These are phyloP conservation scores for Drosophila busckii DNA, from an alignment of 1,140 invertebrate genomes.

Conservation along the genomic window DNA sequence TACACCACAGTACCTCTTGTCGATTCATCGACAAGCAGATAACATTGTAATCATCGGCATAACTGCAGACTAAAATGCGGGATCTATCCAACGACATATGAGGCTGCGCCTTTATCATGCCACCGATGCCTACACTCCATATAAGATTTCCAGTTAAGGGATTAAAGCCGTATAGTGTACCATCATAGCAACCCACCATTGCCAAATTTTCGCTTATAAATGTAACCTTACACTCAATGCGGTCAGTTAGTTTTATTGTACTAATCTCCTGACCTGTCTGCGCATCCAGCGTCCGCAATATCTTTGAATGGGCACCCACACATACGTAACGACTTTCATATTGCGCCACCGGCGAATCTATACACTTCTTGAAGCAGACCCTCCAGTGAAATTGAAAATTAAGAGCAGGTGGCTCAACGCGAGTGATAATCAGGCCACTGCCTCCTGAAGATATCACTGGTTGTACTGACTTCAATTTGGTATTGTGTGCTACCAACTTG, in stretches of 20 bases:
- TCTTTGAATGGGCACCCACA: conserved; percentile 68
- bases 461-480: conserved; percentile 35
- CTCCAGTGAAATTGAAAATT: conserved; percentile 72
- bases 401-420: conserved; percentile 32
- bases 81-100: conserved; percentile 34
- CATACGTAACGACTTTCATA: conserved; percentile 48
- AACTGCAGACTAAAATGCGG: conserved; percentile 62
- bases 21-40: conserved; percentile 53
- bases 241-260: conserved; percentile 77
- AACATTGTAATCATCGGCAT: conserved; percentile 65
- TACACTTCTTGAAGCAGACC: conserved; percentile 80
- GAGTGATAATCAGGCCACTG: conserved; percentile 36
- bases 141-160: conserved; percentile 70
- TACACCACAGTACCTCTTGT: conserved; percentile 50
- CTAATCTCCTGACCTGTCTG: conserved; percentile 65
- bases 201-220: conserved; percentile 41
- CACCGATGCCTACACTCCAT: conserved; percentile 80
- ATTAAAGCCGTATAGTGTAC: conserved; percentile 80
- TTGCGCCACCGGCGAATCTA: conserved; percentile 80
- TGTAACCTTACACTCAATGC: conserved; percentile 81
- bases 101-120: conserved; percentile 80
- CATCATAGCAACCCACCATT: conserved; percentile 81
- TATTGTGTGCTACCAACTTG: conserved; percentile 49
- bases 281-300: conserved; percentile 43
- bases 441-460: not conserved